Evolutionary conservation across 2,888 invertebrate genomes (phyloP).

Genomic region (Pteria penguin): DNA sequence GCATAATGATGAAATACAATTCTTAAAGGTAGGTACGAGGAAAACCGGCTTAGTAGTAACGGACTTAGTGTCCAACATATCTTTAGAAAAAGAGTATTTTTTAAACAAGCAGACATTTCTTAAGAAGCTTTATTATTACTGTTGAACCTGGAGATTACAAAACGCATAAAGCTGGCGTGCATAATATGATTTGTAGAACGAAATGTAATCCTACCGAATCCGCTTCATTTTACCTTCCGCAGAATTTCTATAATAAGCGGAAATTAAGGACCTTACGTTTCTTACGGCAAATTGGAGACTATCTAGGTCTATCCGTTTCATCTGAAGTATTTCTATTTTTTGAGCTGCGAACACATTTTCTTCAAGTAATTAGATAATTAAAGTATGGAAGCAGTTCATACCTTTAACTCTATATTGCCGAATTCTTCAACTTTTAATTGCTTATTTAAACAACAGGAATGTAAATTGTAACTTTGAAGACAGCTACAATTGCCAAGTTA

Average conservation of each 20-base stretch:
- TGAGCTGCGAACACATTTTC: no score
- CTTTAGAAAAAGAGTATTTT: neutral
- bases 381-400: no score
- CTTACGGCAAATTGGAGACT: neutral
- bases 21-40: no score
- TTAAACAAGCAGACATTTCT: neutral
- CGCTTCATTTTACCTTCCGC: neutral
- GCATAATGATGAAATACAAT: no score
- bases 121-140: neutral
- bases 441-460: no score
- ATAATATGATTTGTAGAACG: neutral
- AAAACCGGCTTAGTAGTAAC: neutral
- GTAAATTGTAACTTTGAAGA: no score
- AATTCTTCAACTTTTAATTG: no score
- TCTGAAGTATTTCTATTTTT: no score
- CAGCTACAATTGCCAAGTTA: no score
- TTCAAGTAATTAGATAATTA: no score
- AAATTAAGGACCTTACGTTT: neutral
- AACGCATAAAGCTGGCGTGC: neutral
- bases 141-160: neutral
- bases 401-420: no score
- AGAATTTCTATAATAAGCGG: neutral
- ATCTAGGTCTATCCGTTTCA: no score
- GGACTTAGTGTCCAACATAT: neutral
- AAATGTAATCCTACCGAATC: neutral